Evolutionary conservation across 53 echinoderm and acorn worm genomes (phyloP), one percentile per base, ranked within the genome.

Genomic region (Echinarachnius parma): DNA sequence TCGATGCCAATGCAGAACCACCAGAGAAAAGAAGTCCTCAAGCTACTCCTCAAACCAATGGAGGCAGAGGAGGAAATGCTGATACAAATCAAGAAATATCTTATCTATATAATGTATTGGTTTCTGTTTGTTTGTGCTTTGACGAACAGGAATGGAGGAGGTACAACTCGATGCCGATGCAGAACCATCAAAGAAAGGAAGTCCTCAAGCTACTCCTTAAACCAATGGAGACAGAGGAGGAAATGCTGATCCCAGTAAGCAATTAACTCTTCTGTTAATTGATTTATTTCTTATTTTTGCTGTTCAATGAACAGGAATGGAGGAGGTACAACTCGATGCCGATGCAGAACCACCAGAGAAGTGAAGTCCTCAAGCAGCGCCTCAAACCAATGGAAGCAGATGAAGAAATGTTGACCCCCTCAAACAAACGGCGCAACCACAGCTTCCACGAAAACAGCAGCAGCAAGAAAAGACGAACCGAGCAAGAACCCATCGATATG

Each of bases 291-390:
- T 62, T 22, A 0, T 27, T 3, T 23, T 52, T 33, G 21, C 52
- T 68, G 8, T 31, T 18, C 50, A 9, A 21, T 42, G 2, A 18
- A 2, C 53, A 85, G 85, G 85, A 85, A 22, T 85, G 85, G 63
- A 56, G n/a, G 9, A 25, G 30, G 25, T 66, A 10, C 49, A 81
- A 75, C 83, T 79, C 44, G 14, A 45, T 10, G 54, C 89, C 94
- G 0, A 94, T 94, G 89, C 94, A 84, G 60, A 65, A 59, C 56
- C 27, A 69, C 28, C 89, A 94, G 25, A 49, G 81, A 20, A 83
- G 81, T 44, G 89, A 94, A 5, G 50, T 75, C 28, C 69, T 86
- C 25, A 61, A 75, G 57, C 24, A 52, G 3, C 79, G 60, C 53
- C 82, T 94, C 64, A 80, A 62, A 25, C 60, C 89, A 16, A 66